These are phyloP conservation scores for Crax fasciolata DNA, from an alignment of 2,797 vertebrate species.

Conservation along the genomic window DNA sequence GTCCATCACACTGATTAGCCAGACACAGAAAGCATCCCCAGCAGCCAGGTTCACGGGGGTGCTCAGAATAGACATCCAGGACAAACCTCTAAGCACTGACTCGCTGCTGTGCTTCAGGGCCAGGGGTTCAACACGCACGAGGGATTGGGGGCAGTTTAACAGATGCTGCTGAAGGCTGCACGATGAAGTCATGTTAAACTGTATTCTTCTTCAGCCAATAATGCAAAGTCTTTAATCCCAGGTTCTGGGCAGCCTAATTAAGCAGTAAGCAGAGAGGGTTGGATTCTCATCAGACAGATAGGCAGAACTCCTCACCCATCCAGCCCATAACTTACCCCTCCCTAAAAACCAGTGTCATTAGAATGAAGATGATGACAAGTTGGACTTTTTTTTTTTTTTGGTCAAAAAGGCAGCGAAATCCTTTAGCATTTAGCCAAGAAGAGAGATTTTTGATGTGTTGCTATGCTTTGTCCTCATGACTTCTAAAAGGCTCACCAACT, in stretches of 20 bases:
- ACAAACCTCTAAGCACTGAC: neutral
- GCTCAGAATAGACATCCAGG: conserved; percentile 17
- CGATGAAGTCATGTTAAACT: conserved; percentile 27
- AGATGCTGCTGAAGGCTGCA: neutral
- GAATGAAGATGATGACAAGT: neutral
- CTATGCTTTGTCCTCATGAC: neutral
- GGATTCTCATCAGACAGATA: neutral
- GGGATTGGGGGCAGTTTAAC: neutral
- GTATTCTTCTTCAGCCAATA: conserved; percentile 47
- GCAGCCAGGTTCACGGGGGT: conserved; percentile 15
- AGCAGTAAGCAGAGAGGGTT: neutral
- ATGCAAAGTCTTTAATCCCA: conserved; percentile 22
- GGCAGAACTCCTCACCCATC: neutral
- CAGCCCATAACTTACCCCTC: neutral
- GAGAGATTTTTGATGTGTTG: neutral
- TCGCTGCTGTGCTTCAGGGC: conserved; percentile 11
- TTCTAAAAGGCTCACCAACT: neutral
- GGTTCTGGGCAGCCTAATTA: conserved; percentile 36
- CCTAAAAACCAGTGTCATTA: neutral
- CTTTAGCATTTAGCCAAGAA: neutral
- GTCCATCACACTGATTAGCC: conserved; percentile 39
- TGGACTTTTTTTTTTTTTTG: neutral
- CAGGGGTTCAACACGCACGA: neutral
- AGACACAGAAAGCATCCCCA: neutral
- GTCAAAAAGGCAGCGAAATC: neutral